These are phyloP conservation scores for Lethenteron reissneri DNA, from an alignment of 2,113 vertebrate species.

Conservation along the genomic window DNA sequence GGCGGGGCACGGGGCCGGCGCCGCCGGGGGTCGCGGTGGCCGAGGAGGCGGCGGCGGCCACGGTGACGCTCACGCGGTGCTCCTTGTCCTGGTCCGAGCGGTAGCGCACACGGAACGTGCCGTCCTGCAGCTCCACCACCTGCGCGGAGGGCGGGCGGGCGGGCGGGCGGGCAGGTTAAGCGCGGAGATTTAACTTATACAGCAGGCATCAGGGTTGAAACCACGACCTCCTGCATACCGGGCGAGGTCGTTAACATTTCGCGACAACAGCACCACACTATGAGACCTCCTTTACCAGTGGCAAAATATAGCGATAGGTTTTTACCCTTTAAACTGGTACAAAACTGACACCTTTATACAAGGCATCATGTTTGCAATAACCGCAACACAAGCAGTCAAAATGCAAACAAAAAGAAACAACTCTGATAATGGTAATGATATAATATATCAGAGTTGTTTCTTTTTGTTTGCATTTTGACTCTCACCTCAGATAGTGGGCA, in stretches of 20 bases:
- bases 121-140: neutral
- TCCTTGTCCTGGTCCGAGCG: neutral
- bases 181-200: neutral
- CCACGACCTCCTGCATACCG: neutral
- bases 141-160: neutral
- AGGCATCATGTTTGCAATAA: no score
- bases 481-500: no score
- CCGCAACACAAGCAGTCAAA: no score
- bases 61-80: neutral
- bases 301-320: neutral
- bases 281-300: neutral
- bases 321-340: no score
- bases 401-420: no score
- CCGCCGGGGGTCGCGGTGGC: neutral
- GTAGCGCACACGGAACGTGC: conserved; percentile 1
- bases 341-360: no score
- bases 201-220: no score
- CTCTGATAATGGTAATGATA: no score
- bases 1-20: neutral
- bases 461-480: no score
- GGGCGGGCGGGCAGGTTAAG: neutral
- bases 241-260: neutral
- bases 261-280: neutral
- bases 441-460: no score
- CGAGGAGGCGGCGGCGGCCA: neutral